Percentiles rank a stretch among this genome's conserved stretches.
Conservation (phyloP, 2,113 vertebrate species). For the Centropus bengalensis region DNA sequence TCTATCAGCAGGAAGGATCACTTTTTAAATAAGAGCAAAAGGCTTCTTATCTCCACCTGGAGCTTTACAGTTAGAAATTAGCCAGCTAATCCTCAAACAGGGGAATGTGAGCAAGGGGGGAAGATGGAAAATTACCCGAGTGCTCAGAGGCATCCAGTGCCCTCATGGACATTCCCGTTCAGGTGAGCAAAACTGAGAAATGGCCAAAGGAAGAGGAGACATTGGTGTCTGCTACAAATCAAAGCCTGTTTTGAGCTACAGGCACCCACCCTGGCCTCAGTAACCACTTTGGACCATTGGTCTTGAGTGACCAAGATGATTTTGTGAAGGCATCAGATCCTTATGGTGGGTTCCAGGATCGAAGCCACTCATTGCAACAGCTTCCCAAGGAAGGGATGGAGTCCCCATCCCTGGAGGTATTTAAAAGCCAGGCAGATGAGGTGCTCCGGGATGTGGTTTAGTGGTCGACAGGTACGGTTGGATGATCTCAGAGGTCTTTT, state of each 20-base stretch:
- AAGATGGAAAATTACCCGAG: constrained; percentile 61
- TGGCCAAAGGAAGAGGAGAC: not conserved
- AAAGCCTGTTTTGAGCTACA: not conserved
- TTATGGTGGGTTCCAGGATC: not conserved
- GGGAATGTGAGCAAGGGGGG: constrained; percentile 21
- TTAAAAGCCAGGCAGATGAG: too few species aligned
- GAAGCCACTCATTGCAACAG: not conserved
- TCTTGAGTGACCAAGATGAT: not conserved
- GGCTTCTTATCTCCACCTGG: constrained; percentile 44
- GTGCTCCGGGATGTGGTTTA: too few species aligned
- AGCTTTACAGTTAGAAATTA: constrained; percentile 27
- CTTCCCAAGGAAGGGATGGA: too few species aligned
- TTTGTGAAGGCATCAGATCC: not conserved
- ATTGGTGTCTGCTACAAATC: accelerated
- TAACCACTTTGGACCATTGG: not conserved
- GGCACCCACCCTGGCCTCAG: not conserved
- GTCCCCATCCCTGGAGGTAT: too few species aligned
- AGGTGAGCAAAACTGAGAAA: not conserved
- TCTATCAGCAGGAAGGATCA: constrained; percentile 52
- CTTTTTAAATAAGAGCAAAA: constrained; percentile 43
- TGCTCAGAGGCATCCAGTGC: not conserved
- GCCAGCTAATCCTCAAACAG: not conserved
- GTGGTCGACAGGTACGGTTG: too few species aligned
- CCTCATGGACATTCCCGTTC: accelerated
- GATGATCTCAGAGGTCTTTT: too few species aligned